These are phyloP conservation scores for Reticulitermes lucifugus DNA, from an alignment of 2,888 invertebrate genomes.

Conservation along the genomic window DNA sequence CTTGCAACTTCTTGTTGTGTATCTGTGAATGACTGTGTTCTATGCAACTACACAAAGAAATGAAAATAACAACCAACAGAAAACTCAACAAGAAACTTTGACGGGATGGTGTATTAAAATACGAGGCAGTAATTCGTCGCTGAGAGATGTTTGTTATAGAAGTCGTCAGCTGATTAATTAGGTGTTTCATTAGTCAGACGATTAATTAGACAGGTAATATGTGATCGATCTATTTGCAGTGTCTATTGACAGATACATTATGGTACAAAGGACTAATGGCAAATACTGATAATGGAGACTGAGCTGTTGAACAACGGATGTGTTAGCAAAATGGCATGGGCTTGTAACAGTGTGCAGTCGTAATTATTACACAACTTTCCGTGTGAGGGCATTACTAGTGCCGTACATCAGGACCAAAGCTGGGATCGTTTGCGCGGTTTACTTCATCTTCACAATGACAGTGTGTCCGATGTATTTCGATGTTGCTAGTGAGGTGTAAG, in stretches of 20 bases:
- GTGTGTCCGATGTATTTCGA: no score
- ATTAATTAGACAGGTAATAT: constrained; percentile 37
- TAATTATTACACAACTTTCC: not conserved
- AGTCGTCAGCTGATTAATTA: constrained; percentile 38
- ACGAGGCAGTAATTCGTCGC: not conserved
- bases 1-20: no score
- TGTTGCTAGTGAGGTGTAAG: no score
- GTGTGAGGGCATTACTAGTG: no score
- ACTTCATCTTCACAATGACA: no score
- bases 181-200: constrained; percentile 33
- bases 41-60: no score
- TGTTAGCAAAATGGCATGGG: constrained; percentile 22
- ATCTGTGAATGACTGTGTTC: no score
- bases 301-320: constrained; percentile 1
- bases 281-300: not conserved
- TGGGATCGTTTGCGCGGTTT: no score
- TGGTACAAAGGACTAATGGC: constrained; percentile 30
- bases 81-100: not conserved
- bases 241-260: constrained; percentile 33
- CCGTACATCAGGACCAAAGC: no score
- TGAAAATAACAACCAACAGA: no score
- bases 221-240: constrained; percentile 39
- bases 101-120: not conserved
- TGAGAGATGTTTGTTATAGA: constrained; percentile 5
- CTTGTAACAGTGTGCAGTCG: constrained; percentile 3